Evolutionary conservation across 2,113 vertebrate genomes (phyloP).

Genomic region (Psilopogon haemacephalus): DNA sequence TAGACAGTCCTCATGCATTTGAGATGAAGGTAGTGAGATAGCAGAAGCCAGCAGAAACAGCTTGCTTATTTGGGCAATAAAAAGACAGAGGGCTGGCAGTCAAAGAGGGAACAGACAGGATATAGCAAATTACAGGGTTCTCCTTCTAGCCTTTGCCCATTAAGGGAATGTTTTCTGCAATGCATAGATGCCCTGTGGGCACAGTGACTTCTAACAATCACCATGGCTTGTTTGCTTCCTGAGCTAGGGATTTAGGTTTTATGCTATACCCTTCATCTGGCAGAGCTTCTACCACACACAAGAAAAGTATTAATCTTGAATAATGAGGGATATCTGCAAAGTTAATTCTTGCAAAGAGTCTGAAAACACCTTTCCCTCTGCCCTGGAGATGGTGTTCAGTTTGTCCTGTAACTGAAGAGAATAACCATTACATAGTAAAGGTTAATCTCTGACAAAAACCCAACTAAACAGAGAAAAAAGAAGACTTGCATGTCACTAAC

Average conservation of each 20-base stretch:
- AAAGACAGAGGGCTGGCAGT: constrained; percentile 25
- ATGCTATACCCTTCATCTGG: background rate
- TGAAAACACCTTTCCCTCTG: background rate
- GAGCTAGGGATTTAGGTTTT: constrained; percentile 42
- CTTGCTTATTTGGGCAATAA: constrained; percentile 68
- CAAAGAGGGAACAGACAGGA: constrained; percentile 61
- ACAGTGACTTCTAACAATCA: constrained; percentile 20
- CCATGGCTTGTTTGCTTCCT: constrained; percentile 54
- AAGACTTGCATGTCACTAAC: background rate
- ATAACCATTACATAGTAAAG: background rate
- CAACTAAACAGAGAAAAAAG: background rate
- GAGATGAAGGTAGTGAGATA: constrained; percentile 52
- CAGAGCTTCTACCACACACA: background rate
- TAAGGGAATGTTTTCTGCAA: constrained; percentile 32
- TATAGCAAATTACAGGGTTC: constrained; percentile 54
- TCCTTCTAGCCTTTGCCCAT: constrained; percentile 49
- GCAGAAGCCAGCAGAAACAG: constrained; percentile 35
- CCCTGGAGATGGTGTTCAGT: background rate
- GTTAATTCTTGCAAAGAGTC: background rate
- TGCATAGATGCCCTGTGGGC: constrained; percentile 57
- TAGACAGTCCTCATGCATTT: background rate
- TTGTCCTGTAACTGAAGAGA: background rate
- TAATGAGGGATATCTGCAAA: background rate
- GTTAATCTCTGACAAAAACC: background rate
- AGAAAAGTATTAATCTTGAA: background rate